Evolutionary conservation across 2,113 vertebrate species (phyloP).

Genomic region (Micromys minutus): DNA sequence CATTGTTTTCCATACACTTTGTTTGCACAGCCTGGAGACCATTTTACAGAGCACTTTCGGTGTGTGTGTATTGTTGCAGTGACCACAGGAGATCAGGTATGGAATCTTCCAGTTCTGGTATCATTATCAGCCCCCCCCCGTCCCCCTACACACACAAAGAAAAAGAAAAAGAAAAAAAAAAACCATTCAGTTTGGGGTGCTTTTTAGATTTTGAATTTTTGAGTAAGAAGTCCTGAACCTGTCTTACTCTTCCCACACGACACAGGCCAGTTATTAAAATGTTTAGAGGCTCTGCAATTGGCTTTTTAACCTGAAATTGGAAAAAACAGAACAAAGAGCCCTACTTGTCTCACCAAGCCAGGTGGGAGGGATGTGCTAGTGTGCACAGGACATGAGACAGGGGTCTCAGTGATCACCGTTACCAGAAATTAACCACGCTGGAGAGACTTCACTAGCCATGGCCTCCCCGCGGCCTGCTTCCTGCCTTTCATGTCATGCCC

Average conservation of each 20-base stretch:
- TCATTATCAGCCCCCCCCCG: not conserved
- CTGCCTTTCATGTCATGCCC: slow-evolving; percentile 48
- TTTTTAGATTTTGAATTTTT: not conserved
- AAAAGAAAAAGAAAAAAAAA: not conserved
- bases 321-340: not conserved
- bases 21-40: not conserved
- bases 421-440: not conserved
- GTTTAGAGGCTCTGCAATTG: not conserved
- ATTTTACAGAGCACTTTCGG: not conserved
- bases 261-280: not conserved
- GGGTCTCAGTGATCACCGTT: not conserved
- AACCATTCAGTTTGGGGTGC: not conserved
- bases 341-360: not conserved
- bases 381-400: not conserved
- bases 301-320: not conserved
- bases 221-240: not conserved
- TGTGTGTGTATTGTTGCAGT: not conserved
- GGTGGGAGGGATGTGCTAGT: not conserved
- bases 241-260: not conserved
- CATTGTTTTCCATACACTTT: not conserved
- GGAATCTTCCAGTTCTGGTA: not conserved
- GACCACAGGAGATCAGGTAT: not conserved
- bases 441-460: not conserved
- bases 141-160: too few species aligned
- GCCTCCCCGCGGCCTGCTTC: not conserved